phyloP scores from a whole-genome alignment of 2,113 vertebrate species.

The Dasyprocta punctata region DNA sequence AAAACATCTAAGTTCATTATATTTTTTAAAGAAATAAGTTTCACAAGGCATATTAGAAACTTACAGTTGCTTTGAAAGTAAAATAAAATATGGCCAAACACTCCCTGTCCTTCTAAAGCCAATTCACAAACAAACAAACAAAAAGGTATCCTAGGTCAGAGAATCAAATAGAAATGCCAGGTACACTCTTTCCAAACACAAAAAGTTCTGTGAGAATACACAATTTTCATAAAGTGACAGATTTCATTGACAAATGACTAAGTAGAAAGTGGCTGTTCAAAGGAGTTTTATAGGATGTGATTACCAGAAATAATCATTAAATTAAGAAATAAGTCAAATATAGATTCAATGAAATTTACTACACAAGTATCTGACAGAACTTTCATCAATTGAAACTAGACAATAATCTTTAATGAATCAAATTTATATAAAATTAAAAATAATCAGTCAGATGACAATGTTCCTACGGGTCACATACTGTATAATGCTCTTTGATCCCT shows the following conservation, averaged over 20 bases:
- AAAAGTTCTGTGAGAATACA: neutral
- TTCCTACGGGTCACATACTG: neutral
- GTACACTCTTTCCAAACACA: neutral
- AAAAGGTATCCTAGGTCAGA: neutral
- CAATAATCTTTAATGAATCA: neutral
- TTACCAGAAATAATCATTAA: conserved; percentile 52
- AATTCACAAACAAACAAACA: neutral
- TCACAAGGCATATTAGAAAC: neutral
- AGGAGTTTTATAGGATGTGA: conserved; percentile 27
- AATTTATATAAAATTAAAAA: too few species aligned
- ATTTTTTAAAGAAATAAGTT: conserved; percentile 30
- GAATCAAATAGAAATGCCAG: neutral
- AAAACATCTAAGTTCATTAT: neutral
- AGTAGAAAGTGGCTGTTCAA: neutral
- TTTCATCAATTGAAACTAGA: neutral
- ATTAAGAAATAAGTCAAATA: conserved; percentile 29
- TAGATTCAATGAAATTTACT: neutral
- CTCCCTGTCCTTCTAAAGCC: neutral
- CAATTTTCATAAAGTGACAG: conserved; percentile 4
- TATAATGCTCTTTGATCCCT: neutral
- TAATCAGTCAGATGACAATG: too few species aligned
- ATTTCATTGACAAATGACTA: conserved; percentile 50
- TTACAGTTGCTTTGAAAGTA: neutral
- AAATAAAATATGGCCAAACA: conserved; percentile 29
- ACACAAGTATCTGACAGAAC: neutral